Percentiles rank a stretch among this genome's conserved stretches.
Conservation (phyloP, 2,888 invertebrate genomes). For the Troides oblongomaculatus region DNA sequence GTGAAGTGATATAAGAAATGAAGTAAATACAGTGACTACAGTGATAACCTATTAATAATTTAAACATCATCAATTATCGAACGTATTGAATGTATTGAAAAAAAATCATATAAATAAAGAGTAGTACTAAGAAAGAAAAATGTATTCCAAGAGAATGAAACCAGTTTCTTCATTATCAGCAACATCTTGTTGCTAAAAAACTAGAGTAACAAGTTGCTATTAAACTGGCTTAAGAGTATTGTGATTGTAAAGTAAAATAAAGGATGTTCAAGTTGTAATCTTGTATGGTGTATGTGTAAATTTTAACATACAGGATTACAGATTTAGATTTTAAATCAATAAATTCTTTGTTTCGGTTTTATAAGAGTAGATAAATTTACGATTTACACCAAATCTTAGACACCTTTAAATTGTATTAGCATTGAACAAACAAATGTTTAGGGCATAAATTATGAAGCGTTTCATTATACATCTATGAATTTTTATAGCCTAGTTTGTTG, state of each 20-base stretch:
- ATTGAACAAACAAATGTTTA: no score
- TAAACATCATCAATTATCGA: background rate
- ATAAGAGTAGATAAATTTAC: no score
- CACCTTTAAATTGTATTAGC: no score
- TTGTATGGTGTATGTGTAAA: background rate
- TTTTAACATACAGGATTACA: background rate
- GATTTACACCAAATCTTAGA: no score
- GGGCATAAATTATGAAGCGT: no score
- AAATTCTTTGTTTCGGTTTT: background rate
- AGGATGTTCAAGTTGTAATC: background rate
- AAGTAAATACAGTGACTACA: no score
- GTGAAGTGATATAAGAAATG: no score
- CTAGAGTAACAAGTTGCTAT: conserved; percentile 5
- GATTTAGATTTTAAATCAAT: background rate
- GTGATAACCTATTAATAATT: background rate
- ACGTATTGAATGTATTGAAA: background rate
- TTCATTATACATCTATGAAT: no score
- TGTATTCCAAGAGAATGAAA: conserved; percentile 6
- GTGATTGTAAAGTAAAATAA: background rate
- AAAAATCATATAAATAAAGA: background rate
- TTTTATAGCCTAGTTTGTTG: no score
- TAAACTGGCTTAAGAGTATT: conserved; percentile 5
- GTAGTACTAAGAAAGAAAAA: conserved; percentile 6
- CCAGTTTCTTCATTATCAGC: conserved; percentile 8
- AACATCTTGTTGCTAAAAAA: conserved; percentile 13